Conservation (phyloP, 1,140 invertebrate species). For the Drosophila eugracilis region DNA sequence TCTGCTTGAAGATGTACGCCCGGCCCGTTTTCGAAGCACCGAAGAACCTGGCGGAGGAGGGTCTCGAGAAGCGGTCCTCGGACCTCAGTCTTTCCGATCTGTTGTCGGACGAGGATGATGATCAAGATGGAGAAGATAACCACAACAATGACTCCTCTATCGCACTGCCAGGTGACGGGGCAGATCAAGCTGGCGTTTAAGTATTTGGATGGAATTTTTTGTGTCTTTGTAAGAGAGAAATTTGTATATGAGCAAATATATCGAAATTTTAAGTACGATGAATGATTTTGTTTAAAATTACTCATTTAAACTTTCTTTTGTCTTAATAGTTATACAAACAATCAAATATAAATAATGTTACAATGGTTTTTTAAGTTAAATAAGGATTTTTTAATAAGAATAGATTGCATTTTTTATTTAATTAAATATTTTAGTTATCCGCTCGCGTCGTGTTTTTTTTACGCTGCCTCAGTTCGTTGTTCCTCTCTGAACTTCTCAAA, state of each 20-base stretch:
- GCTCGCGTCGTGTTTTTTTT: no score
- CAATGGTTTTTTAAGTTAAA: no score
- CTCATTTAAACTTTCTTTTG: no score
- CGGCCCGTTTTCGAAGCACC: constrained; percentile 79
- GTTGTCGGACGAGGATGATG: constrained; percentile 53
- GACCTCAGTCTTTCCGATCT: constrained; percentile 65
- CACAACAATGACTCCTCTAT: neutral
- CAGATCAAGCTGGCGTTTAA: constrained; percentile 4
- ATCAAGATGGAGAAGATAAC: constrained; percentile 19
- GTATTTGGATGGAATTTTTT: constrained; percentile 30
- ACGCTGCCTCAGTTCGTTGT: no score
- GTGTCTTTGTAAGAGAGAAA: constrained; percentile 22
- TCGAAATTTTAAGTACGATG: constrained; percentile 15
- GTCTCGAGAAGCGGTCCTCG: constrained; percentile 62
- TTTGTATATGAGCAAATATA: constrained; percentile 22
- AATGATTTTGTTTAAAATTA: no score
- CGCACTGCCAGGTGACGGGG: neutral
- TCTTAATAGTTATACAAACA: no score
- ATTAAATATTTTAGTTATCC: no score
- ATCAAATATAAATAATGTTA: no score
- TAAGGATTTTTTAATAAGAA: no score
- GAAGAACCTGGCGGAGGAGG: constrained; percentile 11
- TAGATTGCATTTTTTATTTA: no score
- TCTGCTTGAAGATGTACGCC: constrained; percentile 98
- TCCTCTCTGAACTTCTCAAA: no score